Percentiles rank a stretch among this genome's conserved stretches.
These are phyloP conservation scores for Nesoenas mayeri DNA, from an alignment of 2,113 vertebrate species.

Conservation along the genomic window DNA sequence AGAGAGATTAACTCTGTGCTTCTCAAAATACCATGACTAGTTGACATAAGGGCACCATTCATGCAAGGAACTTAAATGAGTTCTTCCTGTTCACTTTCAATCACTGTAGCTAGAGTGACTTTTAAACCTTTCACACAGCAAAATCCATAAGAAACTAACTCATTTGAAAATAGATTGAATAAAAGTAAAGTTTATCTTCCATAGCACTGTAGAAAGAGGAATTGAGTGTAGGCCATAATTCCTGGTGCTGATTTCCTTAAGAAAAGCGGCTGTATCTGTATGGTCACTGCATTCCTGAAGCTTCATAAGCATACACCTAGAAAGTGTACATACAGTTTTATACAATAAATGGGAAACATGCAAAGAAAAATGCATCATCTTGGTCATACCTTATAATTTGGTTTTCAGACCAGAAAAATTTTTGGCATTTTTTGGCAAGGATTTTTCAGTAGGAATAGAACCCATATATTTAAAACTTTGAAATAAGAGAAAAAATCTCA, in stretches of 20 bases:
- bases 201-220: not conserved
- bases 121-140: not conserved
- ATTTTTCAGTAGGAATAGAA: not conserved
- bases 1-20: not conserved
- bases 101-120: not conserved
- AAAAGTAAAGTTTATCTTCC: not conserved
- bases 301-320: not conserved
- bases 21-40: not conserved
- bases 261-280: not conserved
- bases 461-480: not conserved
- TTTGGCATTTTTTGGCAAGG: not conserved
- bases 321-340: not conserved
- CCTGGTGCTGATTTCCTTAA: not conserved
- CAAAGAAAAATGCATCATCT: not conserved
- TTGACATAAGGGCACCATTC: not conserved
- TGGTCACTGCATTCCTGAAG: not conserved
- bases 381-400: not conserved
- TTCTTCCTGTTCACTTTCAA: not conserved
- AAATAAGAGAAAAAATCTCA: not conserved
- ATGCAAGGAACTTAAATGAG: not conserved
- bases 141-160: not conserved
- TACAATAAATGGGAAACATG: not conserved
- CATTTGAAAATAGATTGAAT: not conserved
- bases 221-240: not conserved
- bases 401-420: not conserved